Conservation (phyloP, 2,888 invertebrate genomes). For the Zaprionus bogoriensis region DNA sequence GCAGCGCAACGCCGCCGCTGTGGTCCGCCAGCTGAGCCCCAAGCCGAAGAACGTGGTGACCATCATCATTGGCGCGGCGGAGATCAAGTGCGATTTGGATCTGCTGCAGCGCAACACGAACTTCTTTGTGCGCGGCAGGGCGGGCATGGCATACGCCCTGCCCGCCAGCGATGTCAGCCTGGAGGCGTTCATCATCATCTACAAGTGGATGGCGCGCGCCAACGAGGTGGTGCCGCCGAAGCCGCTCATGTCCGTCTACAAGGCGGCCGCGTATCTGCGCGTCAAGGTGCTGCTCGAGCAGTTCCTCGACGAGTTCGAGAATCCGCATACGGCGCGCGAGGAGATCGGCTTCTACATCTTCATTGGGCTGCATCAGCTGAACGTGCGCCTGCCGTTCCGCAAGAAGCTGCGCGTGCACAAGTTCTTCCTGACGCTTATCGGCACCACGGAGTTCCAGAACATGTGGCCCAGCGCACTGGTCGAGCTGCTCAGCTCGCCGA, state of each 20-base stretch:
- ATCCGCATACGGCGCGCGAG: conserved; percentile 22
- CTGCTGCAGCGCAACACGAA: conserved; percentile 9
- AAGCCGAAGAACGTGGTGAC: conserved; percentile 7
- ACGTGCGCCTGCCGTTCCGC: neutral
- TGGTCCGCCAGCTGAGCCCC: conserved; percentile 7
- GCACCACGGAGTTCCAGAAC: conserved; percentile 5
- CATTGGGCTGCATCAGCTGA: conserved; percentile 13
- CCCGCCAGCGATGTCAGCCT: conserved; percentile 14
- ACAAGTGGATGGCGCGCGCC: conserved; percentile 34
- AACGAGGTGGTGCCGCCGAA: conserved; percentile 20
- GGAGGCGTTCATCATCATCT: conserved; percentile 18
- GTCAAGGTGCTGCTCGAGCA: conserved; percentile 22
- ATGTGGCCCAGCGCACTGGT: conserved; percentile 16
- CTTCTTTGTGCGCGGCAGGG: conserved; percentile 9
- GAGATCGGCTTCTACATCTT: conserved; percentile 42
- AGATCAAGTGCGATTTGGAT: conserved; percentile 31
- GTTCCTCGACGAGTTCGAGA: conserved; percentile 12
- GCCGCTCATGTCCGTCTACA: conserved; percentile 20
- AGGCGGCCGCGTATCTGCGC: conserved; percentile 25
- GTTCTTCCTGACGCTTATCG: conserved; percentile 31
- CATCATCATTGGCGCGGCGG: conserved; percentile 15
- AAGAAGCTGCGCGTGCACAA: conserved; percentile 27
- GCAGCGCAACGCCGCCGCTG: neutral
- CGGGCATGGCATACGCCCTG: conserved; percentile 19
- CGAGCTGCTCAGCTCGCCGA: conserved; percentile 16